Evolutionary conservation across 2,888 invertebrate genomes (phyloP).

Genomic region (Lycophotia porphyrea): DNA sequence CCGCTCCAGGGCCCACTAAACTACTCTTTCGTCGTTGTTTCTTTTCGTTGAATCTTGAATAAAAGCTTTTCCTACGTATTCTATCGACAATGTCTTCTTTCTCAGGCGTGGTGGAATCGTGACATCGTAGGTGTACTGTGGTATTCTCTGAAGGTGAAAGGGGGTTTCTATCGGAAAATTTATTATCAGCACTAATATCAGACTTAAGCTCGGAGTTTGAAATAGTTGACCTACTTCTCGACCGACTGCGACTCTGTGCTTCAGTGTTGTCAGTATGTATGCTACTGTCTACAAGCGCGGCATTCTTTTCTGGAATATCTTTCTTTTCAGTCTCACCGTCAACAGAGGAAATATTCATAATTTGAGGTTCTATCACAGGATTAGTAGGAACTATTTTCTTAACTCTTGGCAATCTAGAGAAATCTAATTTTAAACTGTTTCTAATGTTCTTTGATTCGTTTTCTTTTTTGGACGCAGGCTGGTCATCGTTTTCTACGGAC

Average conservation of each 20-base stretch:
- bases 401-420: constrained; percentile 90
- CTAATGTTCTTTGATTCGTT: constrained; percentile 80
- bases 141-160: constrained; percentile 75
- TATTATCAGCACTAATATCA: constrained; percentile 79
- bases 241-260: constrained; percentile 79
- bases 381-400: constrained; percentile 90
- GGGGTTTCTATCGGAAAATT: constrained; percentile 75
- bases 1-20: constrained; percentile 91
- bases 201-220: constrained; percentile 89
- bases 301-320: constrained; percentile 76
- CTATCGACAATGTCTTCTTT: constrained; percentile 95
- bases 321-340: constrained; percentile 82
- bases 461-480: constrained; percentile 77
- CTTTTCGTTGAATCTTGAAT: constrained; percentile 96
- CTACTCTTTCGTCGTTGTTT: constrained; percentile 93
- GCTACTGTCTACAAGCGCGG: constrained; percentile 74
- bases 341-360: constrained; percentile 80
- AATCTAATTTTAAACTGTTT: constrained; percentile 91
- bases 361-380: constrained; percentile 89
- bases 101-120: constrained; percentile 87
- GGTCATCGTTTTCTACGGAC: constrained; percentile 75
- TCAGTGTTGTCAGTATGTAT: constrained; percentile 72
- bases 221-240: constrained; percentile 84
- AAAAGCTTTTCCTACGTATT: constrained; percentile 97
- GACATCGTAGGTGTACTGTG: constrained; percentile 84